Conservation (phyloP, 2,888 invertebrate genomes). For the Cryptocephalus primarius region DNA sequence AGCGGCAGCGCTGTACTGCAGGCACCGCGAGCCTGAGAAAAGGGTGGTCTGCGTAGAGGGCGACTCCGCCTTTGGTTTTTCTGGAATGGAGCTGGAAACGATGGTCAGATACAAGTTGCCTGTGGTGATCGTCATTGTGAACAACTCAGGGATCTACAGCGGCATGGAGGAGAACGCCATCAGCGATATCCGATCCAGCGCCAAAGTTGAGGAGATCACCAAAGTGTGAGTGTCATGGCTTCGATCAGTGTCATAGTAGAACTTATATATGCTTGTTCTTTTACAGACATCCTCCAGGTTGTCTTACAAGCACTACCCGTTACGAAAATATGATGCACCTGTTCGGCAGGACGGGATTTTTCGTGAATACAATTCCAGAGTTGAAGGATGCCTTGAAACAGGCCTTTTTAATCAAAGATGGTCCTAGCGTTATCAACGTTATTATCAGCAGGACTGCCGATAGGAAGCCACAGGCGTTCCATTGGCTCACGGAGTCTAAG, state of each 20-base stretch:
- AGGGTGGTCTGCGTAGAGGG: slow-evolving; percentile 90
- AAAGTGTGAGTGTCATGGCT: slow-evolving; percentile 52
- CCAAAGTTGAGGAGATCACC: slow-evolving; percentile 50
- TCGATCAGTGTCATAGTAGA: background rate
- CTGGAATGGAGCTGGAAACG: slow-evolving; percentile 97
- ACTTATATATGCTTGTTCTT: slow-evolving; percentile 1
- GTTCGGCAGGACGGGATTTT: slow-evolving; percentile 71
- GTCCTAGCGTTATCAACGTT: slow-evolving; percentile 82
- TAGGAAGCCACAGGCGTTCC: slow-evolving; percentile 82
- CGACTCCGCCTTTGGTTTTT: slow-evolving; percentile 96
- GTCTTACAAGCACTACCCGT: slow-evolving; percentile 63
- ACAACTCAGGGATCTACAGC: slow-evolving; percentile 91
- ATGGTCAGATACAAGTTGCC: slow-evolving; percentile 90
- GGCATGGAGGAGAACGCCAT: slow-evolving; percentile 73
- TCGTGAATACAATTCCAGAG: slow-evolving; percentile 68
- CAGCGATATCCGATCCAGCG: slow-evolving; percentile 51
- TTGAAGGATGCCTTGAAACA: slow-evolving; percentile 58
- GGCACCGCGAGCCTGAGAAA: slow-evolving; percentile 68
- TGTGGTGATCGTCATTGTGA: slow-evolving; percentile 79
- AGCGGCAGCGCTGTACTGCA: slow-evolving; percentile 84
- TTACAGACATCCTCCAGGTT: slow-evolving; percentile 73
- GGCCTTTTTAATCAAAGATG: slow-evolving; percentile 56
- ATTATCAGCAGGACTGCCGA: slow-evolving; percentile 81
- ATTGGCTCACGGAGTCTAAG: slow-evolving; percentile 89
- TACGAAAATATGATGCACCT: slow-evolving; percentile 88